phyloP scores from a whole-genome alignment of 2,797 vertebrate genomes.

The Acanthurus tractus region DNA sequence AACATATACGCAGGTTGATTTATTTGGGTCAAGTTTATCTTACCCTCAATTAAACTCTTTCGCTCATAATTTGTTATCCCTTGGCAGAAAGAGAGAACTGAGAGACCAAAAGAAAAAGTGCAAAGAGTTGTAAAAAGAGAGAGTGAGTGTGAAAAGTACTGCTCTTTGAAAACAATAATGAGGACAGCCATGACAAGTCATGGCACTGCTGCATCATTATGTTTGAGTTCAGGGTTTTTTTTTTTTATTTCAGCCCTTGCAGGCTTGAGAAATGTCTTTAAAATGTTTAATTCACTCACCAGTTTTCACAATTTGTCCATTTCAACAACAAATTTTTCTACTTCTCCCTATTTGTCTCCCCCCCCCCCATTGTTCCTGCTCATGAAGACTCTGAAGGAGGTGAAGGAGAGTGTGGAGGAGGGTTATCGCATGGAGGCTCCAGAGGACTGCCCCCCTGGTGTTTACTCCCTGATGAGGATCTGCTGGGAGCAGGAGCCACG shows the following conservation, averaged over 20 bases:
- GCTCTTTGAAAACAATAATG: background rate
- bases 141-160: background rate
- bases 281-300: background rate
- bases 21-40: slow-evolving; percentile 33
- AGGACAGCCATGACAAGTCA: background rate
- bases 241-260: background rate
- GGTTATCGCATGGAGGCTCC: slow-evolving; percentile 93
- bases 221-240: background rate
- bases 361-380: background rate
- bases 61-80: slow-evolving; percentile 16
- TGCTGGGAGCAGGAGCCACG: slow-evolving; percentile 93
- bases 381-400: slow-evolving; percentile 88
- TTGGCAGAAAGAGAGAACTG: slow-evolving; percentile 16
- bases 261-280: background rate
- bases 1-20: slow-evolving; percentile 24
- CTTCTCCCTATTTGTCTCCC: too few relatives aligned
- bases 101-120: background rate
- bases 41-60: slow-evolving; percentile 36
- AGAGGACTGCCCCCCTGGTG: slow-evolving; percentile 83
- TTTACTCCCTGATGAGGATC: slow-evolving; percentile 90
- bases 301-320: too few relatives aligned
- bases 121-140: background rate
- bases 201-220: background rate
- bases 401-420: slow-evolving; percentile 87
- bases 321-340: too few relatives aligned